A percentile compares a stretch with the other conserved stretches of the same genome.
phyloP scores from a whole-genome alignment of 1,140 invertebrate genomes.

The Penaeus chinensis region DNA sequence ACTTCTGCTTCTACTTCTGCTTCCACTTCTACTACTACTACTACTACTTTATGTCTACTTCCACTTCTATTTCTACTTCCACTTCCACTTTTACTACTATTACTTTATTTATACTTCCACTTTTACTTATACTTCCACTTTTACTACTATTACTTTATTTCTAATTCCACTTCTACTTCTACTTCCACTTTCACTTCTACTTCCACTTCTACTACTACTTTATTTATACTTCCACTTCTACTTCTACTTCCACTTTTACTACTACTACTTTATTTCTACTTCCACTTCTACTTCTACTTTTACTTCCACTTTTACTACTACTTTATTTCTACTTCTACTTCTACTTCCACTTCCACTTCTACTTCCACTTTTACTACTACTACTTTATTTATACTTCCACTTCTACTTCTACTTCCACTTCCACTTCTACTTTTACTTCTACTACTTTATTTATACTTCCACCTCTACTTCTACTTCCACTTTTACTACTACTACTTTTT shows the following conservation, averaged over 20 bases:
- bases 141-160: background rate
- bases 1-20: background rate
- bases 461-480: background rate
- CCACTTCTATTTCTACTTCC: too few relatives aligned
- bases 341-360: background rate
- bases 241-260: background rate
- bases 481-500: too few relatives aligned
- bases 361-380: background rate
- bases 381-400: too few relatives aligned
- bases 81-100: too few relatives aligned
- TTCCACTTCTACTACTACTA: too few relatives aligned
- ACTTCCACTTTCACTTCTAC: background rate
- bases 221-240: background rate
- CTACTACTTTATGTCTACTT: too few relatives aligned
- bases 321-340: background rate
- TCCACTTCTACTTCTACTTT: background rate
- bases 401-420: too few relatives aligned
- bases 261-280: background rate
- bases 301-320: background rate
- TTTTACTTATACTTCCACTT: too few relatives aligned
- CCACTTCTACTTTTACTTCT: too few relatives aligned
- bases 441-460: too few relatives aligned
- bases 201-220: background rate
- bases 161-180: background rate
- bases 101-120: too few relatives aligned